Evolutionary conservation across 2,888 invertebrate species (phyloP), one percentile per base, ranked within the genome.

Genomic region (Salpingus planirostris): DNA sequence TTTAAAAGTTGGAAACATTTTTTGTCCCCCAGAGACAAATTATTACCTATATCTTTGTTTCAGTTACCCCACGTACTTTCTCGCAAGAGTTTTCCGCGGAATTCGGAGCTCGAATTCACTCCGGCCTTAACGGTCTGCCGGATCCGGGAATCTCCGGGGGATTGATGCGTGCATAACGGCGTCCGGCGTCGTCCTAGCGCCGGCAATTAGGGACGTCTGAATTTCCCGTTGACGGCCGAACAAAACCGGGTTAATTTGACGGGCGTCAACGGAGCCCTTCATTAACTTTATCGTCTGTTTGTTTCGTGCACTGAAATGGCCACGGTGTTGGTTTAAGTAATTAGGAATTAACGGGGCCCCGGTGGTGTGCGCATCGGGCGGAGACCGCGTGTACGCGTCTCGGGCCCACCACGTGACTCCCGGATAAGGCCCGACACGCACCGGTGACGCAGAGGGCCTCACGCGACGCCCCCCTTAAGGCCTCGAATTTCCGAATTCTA

Each of bases 291-390:
- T 35, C 29, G 35, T 35, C 27, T 24, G 33, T 34, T 30, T 35
- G 31, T 36, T 36, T 36, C 36, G 36, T 36, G 36, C 24, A 11
- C 24, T n/a, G 24, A 11, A 24, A 24, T 24, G 24, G 11, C 27
- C 23, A 13, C 28, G 36, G 31, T 36, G 36, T 36, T 32, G 23
- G 36, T 31, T 36, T 36, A 36, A 32, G 36, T 36, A 36, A 36
- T 36, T 36, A 36, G 36, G 28, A 36, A 36, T 32, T 24, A 32
- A 29, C 21, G 32, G n/a, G n/a, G n/a, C n/a, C 15, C 29, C 25
- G 29, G 27, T 35, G 35, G 24, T 26, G 34, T 10, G 24, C 14
- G 31, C 22, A 24, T 22, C 34, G 30, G 25, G 25, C 26, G 10
- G 28, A 10, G 14, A 21, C 35, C 35, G 30, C 31, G 31, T 31